Evolutionary conservation across 2,113 vertebrate genomes (phyloP), one percentile per base, ranked within the genome.

Genomic region (Gadus macrocephalus): DNA sequence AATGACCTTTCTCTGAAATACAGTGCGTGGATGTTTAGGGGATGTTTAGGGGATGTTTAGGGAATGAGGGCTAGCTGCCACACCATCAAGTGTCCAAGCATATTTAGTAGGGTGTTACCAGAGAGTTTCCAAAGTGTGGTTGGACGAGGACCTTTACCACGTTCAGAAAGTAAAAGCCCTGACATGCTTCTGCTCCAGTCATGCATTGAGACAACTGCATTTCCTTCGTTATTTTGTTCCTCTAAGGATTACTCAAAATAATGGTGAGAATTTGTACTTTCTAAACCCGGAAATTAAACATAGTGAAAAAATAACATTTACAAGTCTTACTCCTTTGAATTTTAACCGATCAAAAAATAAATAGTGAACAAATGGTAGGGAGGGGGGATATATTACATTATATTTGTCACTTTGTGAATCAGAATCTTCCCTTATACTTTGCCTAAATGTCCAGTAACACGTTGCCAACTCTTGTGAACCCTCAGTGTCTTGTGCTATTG

Each of bases 401-500:
- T 81, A 85, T 65, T 58, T 53, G 79, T 81, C 62, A 73, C 63
- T 62, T 62, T 75, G 66, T 62, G 64, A 80, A 20, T 73, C 70
- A 74, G 74, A 80, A 83, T 80, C 81, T 15, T 49, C 73, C 55
- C 55, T 55, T 83, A 80, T 80, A 65, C 42, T 49, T 49, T 49
- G 8, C 64, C 68, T 75, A 9, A 68, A 81, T 20, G 63, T 84
- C 77, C 65, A 78, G 56, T 15, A n/a, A 73, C 58, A 74, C 70
- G 82, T 81, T 81, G 80, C 78, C 79, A 86, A 83, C 79, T 81
- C 74, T 84, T 71, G 74, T 80, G 76, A 87, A 81, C 85, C 82
- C 75, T 74, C 64, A 74, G 70, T 82, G 79, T 88, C 76, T 92
- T 91, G 90, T 92, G 90, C 90, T 91, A 88, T 91, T 78, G 78